Conservation (phyloP, 2,888 invertebrate genomes). For the Nudaria mundana region DNA sequence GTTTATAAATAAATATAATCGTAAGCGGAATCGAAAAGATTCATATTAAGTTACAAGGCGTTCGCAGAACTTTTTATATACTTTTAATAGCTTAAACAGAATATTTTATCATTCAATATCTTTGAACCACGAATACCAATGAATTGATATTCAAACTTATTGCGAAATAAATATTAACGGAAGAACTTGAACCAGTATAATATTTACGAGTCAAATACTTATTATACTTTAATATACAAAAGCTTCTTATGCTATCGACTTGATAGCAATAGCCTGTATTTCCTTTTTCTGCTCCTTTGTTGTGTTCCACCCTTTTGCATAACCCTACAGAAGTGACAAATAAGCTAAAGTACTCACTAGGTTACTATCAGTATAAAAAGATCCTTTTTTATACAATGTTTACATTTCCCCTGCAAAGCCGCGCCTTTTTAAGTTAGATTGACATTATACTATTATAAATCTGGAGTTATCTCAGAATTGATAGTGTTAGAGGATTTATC, state of each 20-base stretch:
- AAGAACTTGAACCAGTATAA: neutral
- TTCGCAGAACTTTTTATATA: conserved; percentile 9
- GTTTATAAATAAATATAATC: conserved; percentile 4
- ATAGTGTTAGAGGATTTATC: conserved; percentile 44
- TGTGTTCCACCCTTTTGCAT: too few species aligned
- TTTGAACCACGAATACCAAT: neutral
- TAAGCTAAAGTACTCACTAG: too few species aligned
- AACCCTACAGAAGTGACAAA: too few species aligned
- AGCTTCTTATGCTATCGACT: too few species aligned
- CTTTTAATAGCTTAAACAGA: conserved; percentile 10
- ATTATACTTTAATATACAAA: too few species aligned
- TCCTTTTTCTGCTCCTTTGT: too few species aligned
- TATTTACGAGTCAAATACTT: too few species aligned
- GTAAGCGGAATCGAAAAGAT: conserved; percentile 1
- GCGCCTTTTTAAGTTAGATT: conserved; percentile 29
- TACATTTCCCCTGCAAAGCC: neutral
- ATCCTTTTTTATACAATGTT: neutral
- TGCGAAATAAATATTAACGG: conserved; percentile 1
- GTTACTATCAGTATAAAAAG: too few species aligned
- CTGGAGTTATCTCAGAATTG: conserved; percentile 46
- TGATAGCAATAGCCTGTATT: too few species aligned
- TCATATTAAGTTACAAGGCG: conserved; percentile 3
- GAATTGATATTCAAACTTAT: conserved; percentile 1
- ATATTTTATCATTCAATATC: conserved; percentile 3
- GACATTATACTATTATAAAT: conserved; percentile 48